Base-by-base conservation (phyloP, 2,113 vertebrate species). In the Chamaea fasciata region DNA sequence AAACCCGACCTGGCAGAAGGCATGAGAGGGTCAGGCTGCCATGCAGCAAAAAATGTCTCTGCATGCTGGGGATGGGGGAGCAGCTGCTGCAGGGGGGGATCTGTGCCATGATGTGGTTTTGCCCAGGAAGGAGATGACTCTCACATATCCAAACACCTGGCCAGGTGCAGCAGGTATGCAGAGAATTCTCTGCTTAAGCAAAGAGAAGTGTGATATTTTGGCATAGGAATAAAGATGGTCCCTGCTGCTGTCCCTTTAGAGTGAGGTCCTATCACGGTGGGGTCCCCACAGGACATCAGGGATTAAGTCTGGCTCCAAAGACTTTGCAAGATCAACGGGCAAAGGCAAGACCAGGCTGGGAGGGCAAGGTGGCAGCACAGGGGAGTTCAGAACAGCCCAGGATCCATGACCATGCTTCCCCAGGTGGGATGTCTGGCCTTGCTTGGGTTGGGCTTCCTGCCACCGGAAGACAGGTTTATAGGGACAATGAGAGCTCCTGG, bases 1-100 rank as follows among this genome's bases (percentile, higher is more conserved):
- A 95, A 92, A 96, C 59, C 57, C 1, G 8, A 91, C 20, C 82
- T 75, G 93, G 91, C 91, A 96, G 79, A 41, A 96, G 87, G 57
- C 91, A 92, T 13, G 2, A 69, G 79, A 91, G 87, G 22, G 84
- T 71, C 89, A 78, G 74, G 35, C 78, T 78, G 65, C 11, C 22
- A 82, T 21, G 60, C 67, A 80, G 47, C 52, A 65, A 83, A 88
- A 50, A 47, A n/a, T 1, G 20, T 28, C 42, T 41, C 46, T 89
- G 53, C 14, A 16, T 16, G 33, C 7, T 2, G 1, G 49, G 31
- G 46, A 67, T 30, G 21, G 1, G 2, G n/a, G 77, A 83, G n/a
- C 2, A 7, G 55, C 50, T 59, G 39, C 15, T 6, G 9, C 37
- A 8, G 31, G 18, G 27, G 37, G 35, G 10, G 27, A 24, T 30